These are phyloP conservation scores for Episyrphus balteatus DNA, from an alignment of 1,140 invertebrate genomes.

Conservation along the genomic window DNA sequence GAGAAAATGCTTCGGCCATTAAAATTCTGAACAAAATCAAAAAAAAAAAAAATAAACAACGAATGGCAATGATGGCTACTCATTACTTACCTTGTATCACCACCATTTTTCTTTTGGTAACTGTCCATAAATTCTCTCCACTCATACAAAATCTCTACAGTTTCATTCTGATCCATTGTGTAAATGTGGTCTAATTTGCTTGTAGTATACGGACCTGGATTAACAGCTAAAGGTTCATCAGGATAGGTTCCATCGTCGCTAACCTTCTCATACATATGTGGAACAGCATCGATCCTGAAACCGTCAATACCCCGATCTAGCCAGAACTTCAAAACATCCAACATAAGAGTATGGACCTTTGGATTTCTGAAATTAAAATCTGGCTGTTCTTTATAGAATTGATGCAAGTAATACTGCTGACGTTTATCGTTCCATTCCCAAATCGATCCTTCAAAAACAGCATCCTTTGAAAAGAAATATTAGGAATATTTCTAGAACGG, in stretches of 20 bases:
- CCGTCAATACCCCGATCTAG: constrained; percentile 54
- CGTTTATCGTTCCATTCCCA: constrained; percentile 40
- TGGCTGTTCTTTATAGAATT: constrained; percentile 43
- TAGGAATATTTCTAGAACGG: constrained; percentile 16
- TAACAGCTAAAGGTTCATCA: constrained; percentile 45
- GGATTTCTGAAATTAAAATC: constrained; percentile 54
- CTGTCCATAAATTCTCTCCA: constrained; percentile 45
- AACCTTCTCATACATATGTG: constrained; percentile 37
- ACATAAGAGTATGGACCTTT: constrained; percentile 42
- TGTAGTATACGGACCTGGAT: constrained; percentile 31
- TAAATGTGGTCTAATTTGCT: constrained; percentile 47
- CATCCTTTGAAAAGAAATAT: constrained; percentile 41
- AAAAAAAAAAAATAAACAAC: too few relatives aligned
- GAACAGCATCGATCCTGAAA: constrained; percentile 49
- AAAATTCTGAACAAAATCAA: too few relatives aligned
- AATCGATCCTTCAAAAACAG: constrained; percentile 42
- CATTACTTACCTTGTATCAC: too few relatives aligned
- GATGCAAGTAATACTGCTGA: constrained; percentile 44
- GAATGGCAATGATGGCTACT: too few relatives aligned
- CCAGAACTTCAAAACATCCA: constrained; percentile 51
- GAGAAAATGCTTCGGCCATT: constrained; percentile 52
- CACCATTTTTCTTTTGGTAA: constrained; percentile 18
- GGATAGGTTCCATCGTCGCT: constrained; percentile 37
- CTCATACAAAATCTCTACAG: constrained; percentile 43
- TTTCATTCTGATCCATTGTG: constrained; percentile 45